These are phyloP conservation scores for Drosophila micromelanica DNA, from an alignment of 1,140 invertebrate species.

Conservation along the genomic window DNA sequence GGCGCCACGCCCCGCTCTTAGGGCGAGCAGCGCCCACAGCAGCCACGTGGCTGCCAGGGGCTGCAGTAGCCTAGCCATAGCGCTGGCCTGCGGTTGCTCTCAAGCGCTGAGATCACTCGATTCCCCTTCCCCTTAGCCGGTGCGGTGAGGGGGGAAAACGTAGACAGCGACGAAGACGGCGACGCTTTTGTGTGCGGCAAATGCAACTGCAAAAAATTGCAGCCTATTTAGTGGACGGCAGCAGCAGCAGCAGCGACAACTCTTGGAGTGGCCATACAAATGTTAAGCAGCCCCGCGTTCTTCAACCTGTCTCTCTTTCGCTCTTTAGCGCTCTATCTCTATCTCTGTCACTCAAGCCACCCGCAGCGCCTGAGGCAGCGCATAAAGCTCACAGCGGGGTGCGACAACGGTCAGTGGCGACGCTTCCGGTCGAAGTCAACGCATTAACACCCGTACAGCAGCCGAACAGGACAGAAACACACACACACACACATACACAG, in stretches of 20 bases:
- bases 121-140: too few species aligned
- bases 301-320: too few species aligned
- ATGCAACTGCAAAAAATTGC: constrained; percentile 21
- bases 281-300: not conserved
- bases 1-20: constrained; percentile 14
- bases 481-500: constrained; percentile 16
- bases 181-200: constrained; percentile 5
- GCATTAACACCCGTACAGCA: constrained; percentile 63
- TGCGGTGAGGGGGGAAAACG: not conserved
- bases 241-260: constrained; percentile 10
- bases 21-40: constrained; percentile 61
- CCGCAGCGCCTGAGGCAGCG: constrained; percentile 13
- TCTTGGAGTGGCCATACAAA: constrained; percentile 40
- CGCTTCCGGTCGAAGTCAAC: constrained; percentile 60
- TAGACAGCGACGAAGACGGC: not conserved
- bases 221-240: constrained; percentile 30
- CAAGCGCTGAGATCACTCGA: too few species aligned
- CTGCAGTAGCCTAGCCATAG: constrained; percentile 59
- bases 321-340: not conserved
- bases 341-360: not conserved
- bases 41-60: constrained; percentile 60
- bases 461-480: constrained; percentile 30
- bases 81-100: not conserved
- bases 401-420: constrained; percentile 55
- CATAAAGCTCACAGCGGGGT: constrained; percentile 72